Evolutionary conservation across 1,140 invertebrate species (phyloP).

Genomic region (Drosophila cardini): DNA sequence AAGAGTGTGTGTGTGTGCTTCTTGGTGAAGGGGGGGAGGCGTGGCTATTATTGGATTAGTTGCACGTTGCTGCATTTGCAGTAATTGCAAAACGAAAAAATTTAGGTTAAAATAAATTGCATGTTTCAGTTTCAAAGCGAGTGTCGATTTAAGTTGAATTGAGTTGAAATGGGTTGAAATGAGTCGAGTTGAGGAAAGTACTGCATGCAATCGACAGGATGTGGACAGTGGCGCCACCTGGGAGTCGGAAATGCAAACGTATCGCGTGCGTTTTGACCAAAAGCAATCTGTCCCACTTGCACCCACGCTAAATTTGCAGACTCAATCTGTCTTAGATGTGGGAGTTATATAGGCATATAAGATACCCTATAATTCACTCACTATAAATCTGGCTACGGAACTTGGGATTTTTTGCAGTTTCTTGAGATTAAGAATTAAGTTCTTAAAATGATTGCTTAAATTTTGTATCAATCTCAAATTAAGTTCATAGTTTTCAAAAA

Average conservation of each 20-base stretch:
- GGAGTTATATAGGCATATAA: no score
- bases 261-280: constrained; percentile 9
- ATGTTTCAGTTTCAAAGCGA: constrained; percentile 61
- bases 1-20: neutral
- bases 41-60: constrained; percentile 32
- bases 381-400: no score
- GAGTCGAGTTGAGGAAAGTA: constrained; percentile 9
- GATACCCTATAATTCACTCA: no score
- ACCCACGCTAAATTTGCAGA: neutral
- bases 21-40: neutral
- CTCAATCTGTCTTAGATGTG: neutral
- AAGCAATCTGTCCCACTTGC: constrained; percentile 4
- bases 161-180: neutral
- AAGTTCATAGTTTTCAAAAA: no score
- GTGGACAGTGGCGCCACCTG: constrained; percentile 24
- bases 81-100: constrained; percentile 64
- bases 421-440: no score
- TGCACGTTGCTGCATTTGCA: constrained; percentile 33
- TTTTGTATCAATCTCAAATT: no score
- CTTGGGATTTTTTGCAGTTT: no score
- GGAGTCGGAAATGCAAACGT: constrained; percentile 5
- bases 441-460: no score
- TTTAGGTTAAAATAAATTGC: constrained; percentile 78
- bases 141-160: constrained; percentile 6
- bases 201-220: constrained; percentile 61